A percentile compares a stretch with the other conserved stretches of the same genome.
Conservation (phyloP, 2,797 vertebrate species). For the Lemur catta region DNA sequence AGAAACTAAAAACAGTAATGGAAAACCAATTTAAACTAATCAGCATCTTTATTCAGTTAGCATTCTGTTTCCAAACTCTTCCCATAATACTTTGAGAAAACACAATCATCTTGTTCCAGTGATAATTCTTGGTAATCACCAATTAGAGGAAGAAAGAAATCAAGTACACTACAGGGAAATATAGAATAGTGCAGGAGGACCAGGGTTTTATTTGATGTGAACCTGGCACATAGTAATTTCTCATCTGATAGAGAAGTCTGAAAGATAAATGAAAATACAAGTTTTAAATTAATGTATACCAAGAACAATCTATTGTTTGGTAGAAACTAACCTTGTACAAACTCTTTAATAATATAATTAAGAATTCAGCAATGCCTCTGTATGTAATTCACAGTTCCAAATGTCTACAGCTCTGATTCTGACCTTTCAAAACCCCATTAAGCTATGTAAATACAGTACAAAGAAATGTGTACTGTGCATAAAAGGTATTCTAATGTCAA, state of each 20-base stretch:
- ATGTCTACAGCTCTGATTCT: conserved; percentile 72
- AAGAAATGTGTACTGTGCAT: conserved; percentile 74
- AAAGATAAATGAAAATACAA: conserved; percentile 34
- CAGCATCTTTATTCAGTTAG: conserved; percentile 37
- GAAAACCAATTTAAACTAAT: conserved; percentile 47
- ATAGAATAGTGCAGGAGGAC: neutral
- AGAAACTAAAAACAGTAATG: neutral
- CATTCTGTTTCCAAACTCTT: conserved; percentile 27
- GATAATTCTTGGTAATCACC: conserved; percentile 47
- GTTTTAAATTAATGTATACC: conserved; percentile 42
- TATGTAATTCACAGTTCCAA: conserved; percentile 71
- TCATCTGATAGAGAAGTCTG: neutral
- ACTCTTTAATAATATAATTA: conserved; percentile 71
- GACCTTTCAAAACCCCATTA: conserved; percentile 85
- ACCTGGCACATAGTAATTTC: neutral
- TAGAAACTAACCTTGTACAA: conserved; percentile 30
- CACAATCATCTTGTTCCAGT: neutral
- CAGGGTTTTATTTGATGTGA: conserved; percentile 18
- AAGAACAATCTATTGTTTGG: neutral
- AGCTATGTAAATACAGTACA: conserved; percentile 83
- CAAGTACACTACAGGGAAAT: conserved; percentile 7
- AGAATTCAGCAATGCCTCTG: conserved; percentile 64
- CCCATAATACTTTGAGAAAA: conserved; percentile 43
- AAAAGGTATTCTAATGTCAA: conserved; percentile 64
- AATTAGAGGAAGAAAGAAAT: conserved; percentile 40